Evolutionary conservation across 2,888 invertebrate species (phyloP), one percentile per base, ranked within the genome.

Genomic region (Tolmerus cingulatus): DNA sequence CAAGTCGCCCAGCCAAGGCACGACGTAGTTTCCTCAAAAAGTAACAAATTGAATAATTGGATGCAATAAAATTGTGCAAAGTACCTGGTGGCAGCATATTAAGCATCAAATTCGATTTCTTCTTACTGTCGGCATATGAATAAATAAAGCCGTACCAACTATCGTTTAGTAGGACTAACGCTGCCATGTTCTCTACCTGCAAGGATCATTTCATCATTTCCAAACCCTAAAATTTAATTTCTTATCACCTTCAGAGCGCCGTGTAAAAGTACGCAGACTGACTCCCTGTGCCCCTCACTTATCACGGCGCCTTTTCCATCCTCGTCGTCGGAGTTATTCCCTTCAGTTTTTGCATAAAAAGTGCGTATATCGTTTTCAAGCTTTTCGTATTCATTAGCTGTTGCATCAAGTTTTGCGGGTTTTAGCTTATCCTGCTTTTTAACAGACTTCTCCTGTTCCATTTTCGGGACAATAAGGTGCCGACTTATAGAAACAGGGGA

Each of bases 141-240:
- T 97, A 96, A 88, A 99, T 94, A 88, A 98, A 96, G n/a, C 98
- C 98, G 93, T 95, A 98, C 98, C 98, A 98, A 89, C 97, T 96
- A 0, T 96, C 94, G 87, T 96, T 96, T 0, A 98, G 93, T 87
- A 95, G 94, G 76, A 98, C 97, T 46, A 99, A 92, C 0, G 98
- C 98, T 0, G 97, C 96, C 96, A 98, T 97, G 90, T 96, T 96
- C 93, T 98, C 98, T 74, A 95, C 95, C 94, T 97, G 87, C 5
- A 84, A 74, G 16, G 19, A 76, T 14, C 12, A 76, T 16, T n/a
- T 76, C 16, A 74, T 74, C 9, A 12, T 5, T 14, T n/a, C 19
- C 27, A 66, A 66, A 19, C 12, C 8, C 8, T 3, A 23, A 23
- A 8, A 66, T 23, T 23, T 2, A 23, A n/a, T 66, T 12, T 0